Base-by-base conservation (phyloP, 2,797 vertebrate species). In the Pseudochaenichthys georgianus region DNA sequence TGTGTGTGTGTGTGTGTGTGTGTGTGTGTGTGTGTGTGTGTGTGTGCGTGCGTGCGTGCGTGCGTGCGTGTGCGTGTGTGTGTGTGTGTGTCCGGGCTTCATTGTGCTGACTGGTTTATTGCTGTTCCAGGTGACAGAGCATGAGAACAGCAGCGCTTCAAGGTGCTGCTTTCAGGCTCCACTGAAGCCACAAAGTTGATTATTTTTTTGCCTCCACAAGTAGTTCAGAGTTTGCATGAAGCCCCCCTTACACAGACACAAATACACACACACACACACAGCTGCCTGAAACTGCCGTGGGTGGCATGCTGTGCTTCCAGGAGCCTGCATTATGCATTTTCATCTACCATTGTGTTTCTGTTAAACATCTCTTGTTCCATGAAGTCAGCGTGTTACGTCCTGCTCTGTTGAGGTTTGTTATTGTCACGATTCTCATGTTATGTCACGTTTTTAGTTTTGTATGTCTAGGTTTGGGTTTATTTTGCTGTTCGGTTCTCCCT, bases 151-250 rank as follows among this genome's bases (percentile, higher is more conserved):
- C 83, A 81, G 73, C 89, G 86, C 89, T 93, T 89, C 74, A 62
- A 84, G 90, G 80, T 83, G 81, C 82, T 90, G 88, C 89, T 92
- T 92, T 91, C 90, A 93, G 81, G 92, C 91, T 88, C 84, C 91
- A 86, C 74, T 93, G 92, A 92, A 92, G 90, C 89, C 89, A 88
- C 84, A 93, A 91, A 92, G 93, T 89, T 90, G 86, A 93, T 90
- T 87, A 80, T 90, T 91, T 90, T 77, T 86, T 87, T 70, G 16
- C 67, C 69, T 82, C 78, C 51, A 87, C 78, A 87, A 92, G 85
- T 92, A 81, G 81, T 89, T 85, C 85, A 43, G 74, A 84, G 76
- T 90, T 85, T 81, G 64, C 70, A 61, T 71, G 60, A 83, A 55
- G 17, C 53, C 23, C 17, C 57, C 12, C 17, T 6, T 45, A 28